These are phyloP conservation scores for Anoplopoma fimbria DNA, from an alignment of 2,113 vertebrate genomes.

Conservation along the genomic window DNA sequence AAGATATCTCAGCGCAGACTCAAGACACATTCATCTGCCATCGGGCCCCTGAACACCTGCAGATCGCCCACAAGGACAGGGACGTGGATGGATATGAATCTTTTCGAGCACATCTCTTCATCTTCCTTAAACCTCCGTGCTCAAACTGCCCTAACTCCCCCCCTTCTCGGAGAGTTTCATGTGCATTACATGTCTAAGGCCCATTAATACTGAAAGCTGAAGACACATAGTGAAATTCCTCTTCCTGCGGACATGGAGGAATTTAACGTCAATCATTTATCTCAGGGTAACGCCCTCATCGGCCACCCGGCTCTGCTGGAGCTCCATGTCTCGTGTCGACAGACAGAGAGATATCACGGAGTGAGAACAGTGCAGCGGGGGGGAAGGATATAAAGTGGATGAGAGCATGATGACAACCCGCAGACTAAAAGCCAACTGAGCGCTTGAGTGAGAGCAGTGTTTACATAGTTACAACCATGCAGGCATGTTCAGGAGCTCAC, in stretches of 20 bases:
- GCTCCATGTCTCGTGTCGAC: constrained; percentile 8
- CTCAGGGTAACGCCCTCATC: constrained; percentile 29
- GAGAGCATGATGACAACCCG: constrained; percentile 26
- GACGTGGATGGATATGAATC: constrained; percentile 13
- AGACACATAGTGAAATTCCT: constrained; percentile 50
- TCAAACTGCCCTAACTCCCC: neutral
- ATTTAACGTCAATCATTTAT: constrained; percentile 59
- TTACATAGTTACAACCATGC: constrained; percentile 52
- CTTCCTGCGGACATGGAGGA: constrained; percentile 30
- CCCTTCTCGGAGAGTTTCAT: constrained; percentile 26
- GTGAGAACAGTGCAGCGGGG: constrained; percentile 23
- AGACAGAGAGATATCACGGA: constrained; percentile 35
- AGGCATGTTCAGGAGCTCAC: constrained; percentile 18
- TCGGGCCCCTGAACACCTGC: constrained; percentile 41
- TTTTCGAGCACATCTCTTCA: constrained; percentile 36
- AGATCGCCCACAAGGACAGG: constrained; percentile 28
- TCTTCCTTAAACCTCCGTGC: constrained; percentile 37
- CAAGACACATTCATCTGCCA: neutral
- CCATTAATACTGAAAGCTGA: constrained; percentile 52
- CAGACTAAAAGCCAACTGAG: constrained; percentile 1
- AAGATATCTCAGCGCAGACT: constrained; percentile 8
- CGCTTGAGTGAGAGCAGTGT: constrained; percentile 29
- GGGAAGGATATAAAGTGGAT: constrained; percentile 10
- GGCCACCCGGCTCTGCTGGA: constrained; percentile 41
- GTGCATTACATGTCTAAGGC: constrained; percentile 13